Conservation (phyloP, 2,797 vertebrate genomes). For the Macropus fuliginosus region DNA sequence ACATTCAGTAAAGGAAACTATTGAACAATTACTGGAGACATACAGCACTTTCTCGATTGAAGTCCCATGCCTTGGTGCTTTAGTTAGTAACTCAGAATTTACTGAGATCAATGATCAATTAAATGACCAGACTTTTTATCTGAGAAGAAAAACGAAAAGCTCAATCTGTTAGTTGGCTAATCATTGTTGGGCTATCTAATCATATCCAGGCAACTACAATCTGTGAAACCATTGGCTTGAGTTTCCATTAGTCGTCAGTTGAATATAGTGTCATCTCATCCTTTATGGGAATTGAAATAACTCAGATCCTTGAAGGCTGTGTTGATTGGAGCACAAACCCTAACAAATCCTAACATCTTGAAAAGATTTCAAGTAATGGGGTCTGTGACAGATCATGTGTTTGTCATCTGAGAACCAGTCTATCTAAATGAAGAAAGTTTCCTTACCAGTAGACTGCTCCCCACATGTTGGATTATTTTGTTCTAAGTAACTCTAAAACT, state of each 20-base stretch:
- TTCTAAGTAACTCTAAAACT: not conserved
- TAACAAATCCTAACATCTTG: not conserved
- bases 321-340: not conserved
- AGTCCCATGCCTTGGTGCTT: not conserved
- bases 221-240: too few species aligned
- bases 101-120: not conserved
- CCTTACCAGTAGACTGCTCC: not conserved
- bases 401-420: too few species aligned
- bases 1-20: not conserved
- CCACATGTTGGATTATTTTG: not conserved
- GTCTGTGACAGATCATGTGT: too few species aligned
- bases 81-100: not conserved
- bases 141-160: not conserved
- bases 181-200: not conserved
- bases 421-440: not conserved
- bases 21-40: not conserved
- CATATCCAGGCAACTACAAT: not conserved
- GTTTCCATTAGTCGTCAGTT: not conserved
- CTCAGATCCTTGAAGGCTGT: not conserved
- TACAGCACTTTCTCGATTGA: not conserved
- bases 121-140: not conserved
- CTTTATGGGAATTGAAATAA: not conserved
- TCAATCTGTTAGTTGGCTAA: not conserved
- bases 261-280: not conserved
- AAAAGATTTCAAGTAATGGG: too few species aligned